Evolutionary conservation across 1,140 invertebrate species (phyloP).

Genomic region (Papilio helenus): DNA sequence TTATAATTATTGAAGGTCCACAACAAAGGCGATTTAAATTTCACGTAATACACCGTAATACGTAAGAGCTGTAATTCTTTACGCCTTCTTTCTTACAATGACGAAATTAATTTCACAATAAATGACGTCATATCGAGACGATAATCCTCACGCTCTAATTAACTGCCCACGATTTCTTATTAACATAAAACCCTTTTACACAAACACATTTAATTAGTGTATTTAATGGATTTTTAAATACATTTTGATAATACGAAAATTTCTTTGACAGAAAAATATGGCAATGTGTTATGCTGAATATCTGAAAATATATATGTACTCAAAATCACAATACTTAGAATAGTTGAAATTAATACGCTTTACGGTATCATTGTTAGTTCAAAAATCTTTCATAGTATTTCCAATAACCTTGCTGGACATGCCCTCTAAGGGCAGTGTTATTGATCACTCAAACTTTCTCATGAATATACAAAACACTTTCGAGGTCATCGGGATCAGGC

Average conservation of each 20-base stretch:
- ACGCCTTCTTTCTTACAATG: constrained; percentile 22
- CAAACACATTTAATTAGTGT: neutral
- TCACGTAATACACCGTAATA: constrained; percentile 25
- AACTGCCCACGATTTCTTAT: neutral
- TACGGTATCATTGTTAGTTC: neutral
- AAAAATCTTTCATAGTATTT: neutral
- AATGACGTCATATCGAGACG: constrained; percentile 38
- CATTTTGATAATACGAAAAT: no score
- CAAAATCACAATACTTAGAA: no score
- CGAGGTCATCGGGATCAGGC: constrained; percentile 31
- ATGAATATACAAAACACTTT: constrained; percentile 39
- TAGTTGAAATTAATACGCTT: no score
- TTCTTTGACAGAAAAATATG: no score
- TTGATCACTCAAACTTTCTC: constrained; percentile 24
- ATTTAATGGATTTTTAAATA: neutral
- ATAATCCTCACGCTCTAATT: constrained; percentile 38
- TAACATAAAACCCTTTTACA: neutral
- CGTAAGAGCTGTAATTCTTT: constrained; percentile 31
- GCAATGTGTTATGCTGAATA: no score
- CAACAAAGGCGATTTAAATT: constrained; percentile 8
- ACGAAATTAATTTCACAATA: constrained; percentile 37
- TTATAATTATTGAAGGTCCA: constrained; percentile 24
- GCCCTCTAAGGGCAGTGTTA: constrained; percentile 12
- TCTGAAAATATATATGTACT: no score
- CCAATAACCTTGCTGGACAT: constrained; percentile 23